Evolutionary conservation across 2,797 vertebrate genomes (phyloP).

Genomic region (Chelidonichthys spinosus): DNA sequence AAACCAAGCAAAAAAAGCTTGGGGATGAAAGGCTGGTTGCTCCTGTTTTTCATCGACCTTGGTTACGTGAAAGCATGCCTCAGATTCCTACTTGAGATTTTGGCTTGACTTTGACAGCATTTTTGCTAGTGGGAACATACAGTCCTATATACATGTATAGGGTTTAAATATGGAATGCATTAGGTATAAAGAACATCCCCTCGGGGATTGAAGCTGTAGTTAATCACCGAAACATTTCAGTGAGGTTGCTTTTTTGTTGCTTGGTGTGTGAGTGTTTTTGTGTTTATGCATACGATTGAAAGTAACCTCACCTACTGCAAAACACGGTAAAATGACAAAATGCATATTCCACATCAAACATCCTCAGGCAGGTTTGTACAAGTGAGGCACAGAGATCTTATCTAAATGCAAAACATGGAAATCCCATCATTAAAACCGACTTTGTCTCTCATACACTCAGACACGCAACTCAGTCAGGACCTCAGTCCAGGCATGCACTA

Average conservation of each 20-base stretch:
- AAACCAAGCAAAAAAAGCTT: neutral
- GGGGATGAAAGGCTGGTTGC: neutral
- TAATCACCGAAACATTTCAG: constrained; percentile 8
- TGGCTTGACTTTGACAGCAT: neutral
- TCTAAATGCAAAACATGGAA: constrained; percentile 61
- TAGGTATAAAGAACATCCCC: neutral
- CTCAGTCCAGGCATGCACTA: neutral
- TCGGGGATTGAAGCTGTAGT: neutral
- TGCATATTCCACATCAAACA: constrained; percentile 21
- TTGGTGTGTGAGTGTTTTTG: neutral
- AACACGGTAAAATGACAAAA: neutral
- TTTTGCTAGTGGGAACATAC: neutral
- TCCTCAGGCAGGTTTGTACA: constrained; percentile 11
- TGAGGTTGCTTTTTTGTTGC: neutral
- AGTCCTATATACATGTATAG: neutral
- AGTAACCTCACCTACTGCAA: neutral
- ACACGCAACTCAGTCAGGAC: constrained; percentile 8
- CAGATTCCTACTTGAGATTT: neutral
- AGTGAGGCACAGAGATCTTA: constrained; percentile 14
- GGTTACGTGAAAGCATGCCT: neutral
- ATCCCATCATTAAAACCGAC: constrained; percentile 33
- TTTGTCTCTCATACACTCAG: constrained; percentile 4
- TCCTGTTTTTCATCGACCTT: neutral
- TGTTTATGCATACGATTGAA: neutral
- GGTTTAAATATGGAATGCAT: constrained; percentile 1